A percentile compares a stretch with the other conserved stretches of the same genome.
phyloP scores from a whole-genome alignment of 2,888 invertebrate genomes.

The Ypsolopha scabrella region DNA sequence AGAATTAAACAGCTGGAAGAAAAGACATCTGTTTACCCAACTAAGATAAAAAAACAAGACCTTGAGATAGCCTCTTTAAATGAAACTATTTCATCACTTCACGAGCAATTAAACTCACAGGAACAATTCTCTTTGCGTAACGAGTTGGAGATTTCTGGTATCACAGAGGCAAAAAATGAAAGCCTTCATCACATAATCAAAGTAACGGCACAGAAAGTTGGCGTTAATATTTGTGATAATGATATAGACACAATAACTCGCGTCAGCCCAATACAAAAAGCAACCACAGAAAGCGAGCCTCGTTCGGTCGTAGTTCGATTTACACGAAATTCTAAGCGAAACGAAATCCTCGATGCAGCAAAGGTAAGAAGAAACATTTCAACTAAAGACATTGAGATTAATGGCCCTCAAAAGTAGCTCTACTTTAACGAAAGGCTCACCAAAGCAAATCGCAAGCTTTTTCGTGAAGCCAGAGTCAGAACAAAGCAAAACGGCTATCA shows the following conservation, averaged over 20 bases:
- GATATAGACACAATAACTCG: conserved; percentile 13
- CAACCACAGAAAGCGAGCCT: background rate
- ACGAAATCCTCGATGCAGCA: background rate
- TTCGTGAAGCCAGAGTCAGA: conserved; percentile 1
- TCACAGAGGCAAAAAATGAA: conserved; percentile 12
- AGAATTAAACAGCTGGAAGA: background rate
- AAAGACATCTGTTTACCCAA: background rate
- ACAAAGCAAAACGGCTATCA: background rate
- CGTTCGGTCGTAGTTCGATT: background rate
- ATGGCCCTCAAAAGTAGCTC: conserved; percentile 1
- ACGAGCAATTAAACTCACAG: conserved; percentile 10
- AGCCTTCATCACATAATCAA: conserved; percentile 11
- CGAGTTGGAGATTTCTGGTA: conserved; percentile 12
- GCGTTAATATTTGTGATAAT: conserved; percentile 10
- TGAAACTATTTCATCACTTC: conserved; percentile 3
- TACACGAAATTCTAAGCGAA: background rate
- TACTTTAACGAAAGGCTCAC: conserved; percentile 5
- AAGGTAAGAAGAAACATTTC: background rate
- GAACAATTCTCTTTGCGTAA: conserved; percentile 10
- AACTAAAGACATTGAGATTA: background rate
- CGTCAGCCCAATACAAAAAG: conserved; percentile 10
- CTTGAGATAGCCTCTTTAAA: conserved; percentile 2
- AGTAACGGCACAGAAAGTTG: conserved; percentile 9
- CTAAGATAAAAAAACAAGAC: background rate
- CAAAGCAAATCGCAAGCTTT: background rate